Percentiles rank a stretch among this genome's conserved stretches.
These are phyloP conservation scores for Arctopsyche grandis DNA, from an alignment of 1,140 invertebrate genomes.

Conservation along the genomic window DNA sequence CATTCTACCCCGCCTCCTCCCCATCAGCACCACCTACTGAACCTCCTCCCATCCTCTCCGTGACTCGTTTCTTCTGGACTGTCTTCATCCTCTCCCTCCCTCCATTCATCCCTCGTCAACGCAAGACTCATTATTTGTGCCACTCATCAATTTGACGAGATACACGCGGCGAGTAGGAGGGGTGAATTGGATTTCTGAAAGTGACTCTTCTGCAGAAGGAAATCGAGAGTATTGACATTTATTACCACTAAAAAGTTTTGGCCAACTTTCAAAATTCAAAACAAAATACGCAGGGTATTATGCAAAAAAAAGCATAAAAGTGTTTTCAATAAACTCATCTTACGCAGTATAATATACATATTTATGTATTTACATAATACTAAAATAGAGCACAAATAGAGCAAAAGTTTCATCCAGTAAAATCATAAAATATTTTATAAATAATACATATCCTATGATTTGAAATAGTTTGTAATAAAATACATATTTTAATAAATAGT, in stretches of 20 bases:
- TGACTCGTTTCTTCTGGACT: background rate
- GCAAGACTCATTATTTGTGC: conserved; percentile 44
- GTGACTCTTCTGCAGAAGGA: conserved; percentile 8
- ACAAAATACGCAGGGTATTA: background rate
- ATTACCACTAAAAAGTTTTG: conserved; percentile 15
- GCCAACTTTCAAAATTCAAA: background rate
- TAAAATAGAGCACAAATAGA: too few relatives aligned
- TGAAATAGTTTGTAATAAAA: too few relatives aligned
- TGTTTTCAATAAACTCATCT: too few relatives aligned
- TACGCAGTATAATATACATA: too few relatives aligned
- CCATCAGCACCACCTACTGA: background rate
- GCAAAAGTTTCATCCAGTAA: too few relatives aligned
- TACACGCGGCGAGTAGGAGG: background rate
- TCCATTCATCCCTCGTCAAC: background rate
- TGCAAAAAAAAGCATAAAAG: background rate
- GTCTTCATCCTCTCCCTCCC: background rate
- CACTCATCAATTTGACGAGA: conserved; percentile 53
- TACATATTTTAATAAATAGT: too few relatives aligned
- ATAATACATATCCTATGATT: too few relatives aligned
- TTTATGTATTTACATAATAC: too few relatives aligned
- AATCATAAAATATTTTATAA: too few relatives aligned
- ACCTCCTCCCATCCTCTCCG: background rate
- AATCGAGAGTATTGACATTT: conserved; percentile 24
- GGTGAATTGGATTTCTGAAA: background rate
- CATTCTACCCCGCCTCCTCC: conserved; percentile 41